phyloP scores from a whole-genome alignment of 1,140 invertebrate genomes.

The Bombus pascuorum region DNA sequence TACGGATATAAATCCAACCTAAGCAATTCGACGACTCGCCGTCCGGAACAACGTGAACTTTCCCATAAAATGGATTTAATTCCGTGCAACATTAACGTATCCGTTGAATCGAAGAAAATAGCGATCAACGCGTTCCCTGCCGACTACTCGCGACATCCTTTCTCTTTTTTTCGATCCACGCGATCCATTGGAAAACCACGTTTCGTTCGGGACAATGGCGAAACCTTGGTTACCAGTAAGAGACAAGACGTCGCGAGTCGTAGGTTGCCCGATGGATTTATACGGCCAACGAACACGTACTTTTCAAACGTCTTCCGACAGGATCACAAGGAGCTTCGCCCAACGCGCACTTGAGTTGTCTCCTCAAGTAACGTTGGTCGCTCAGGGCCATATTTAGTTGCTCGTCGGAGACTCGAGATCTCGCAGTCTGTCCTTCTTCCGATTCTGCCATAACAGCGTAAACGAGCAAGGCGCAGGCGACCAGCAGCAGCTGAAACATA shows the following conservation, averaged over 20 bases:
- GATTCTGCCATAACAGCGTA: constrained; percentile 40
- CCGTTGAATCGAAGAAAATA: background rate
- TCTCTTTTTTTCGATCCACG: background rate
- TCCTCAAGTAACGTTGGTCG: constrained; percentile 87
- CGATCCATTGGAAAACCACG: background rate
- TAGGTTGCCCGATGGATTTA: background rate
- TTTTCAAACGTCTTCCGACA: constrained; percentile 87
- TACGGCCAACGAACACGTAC: constrained; percentile 75
- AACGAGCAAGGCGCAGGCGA: constrained; percentile 40
- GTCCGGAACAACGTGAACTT: constrained; percentile 10
- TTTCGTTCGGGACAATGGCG: too few species aligned
- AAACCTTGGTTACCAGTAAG: too few species aligned
- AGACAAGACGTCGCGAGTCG: background rate
- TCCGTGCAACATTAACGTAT: background rate
- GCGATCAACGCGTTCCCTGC: background rate
- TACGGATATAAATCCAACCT: constrained; percentile 50
- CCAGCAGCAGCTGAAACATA: constrained; percentile 55
- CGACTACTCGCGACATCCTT: too few species aligned
- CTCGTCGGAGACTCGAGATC: constrained; percentile 85
- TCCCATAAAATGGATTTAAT: constrained; percentile 26
- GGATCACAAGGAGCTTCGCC: constrained; percentile 88
- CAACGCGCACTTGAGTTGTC: constrained; percentile 88
- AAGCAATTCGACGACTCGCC: constrained; percentile 50
- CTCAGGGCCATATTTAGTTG: constrained; percentile 86
- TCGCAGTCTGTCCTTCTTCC: constrained; percentile 52